Evolutionary conservation across 2,113 vertebrate species (phyloP).

Genomic region (Ceyx cyanopectus): DNA sequence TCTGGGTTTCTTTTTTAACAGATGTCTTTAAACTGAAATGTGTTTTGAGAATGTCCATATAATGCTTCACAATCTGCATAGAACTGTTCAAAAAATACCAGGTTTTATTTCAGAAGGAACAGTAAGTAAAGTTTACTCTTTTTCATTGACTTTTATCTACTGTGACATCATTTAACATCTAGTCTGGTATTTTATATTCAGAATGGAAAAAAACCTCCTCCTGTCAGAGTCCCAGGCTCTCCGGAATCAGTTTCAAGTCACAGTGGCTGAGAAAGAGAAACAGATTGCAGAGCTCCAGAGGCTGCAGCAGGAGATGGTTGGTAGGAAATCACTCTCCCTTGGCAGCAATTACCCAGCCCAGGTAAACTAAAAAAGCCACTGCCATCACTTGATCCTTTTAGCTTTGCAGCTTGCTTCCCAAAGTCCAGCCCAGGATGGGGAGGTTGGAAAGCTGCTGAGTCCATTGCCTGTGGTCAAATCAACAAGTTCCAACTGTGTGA

Average conservation of each 20-base stretch:
- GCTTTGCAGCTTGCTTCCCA: not conserved
- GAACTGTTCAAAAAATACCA: not conserved
- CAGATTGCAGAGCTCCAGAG: constrained; percentile 73
- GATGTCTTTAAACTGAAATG: not conserved
- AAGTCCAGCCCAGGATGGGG: not conserved
- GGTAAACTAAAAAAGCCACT: constrained; percentile 51
- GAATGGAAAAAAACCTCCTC: constrained; percentile 77
- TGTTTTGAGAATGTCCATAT: not conserved
- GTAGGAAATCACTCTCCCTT: not conserved
- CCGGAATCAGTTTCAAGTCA: constrained; percentile 49
- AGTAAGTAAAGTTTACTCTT: not conserved
- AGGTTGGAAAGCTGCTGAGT: not conserved
- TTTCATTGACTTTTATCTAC: not conserved
- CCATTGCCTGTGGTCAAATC: not conserved
- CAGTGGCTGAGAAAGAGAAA: constrained; percentile 65
- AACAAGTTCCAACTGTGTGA: not conserved
- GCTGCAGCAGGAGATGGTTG: constrained; percentile 23
- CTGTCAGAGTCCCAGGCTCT: constrained; percentile 69
- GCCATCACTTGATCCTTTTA: not conserved
- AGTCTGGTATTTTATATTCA: constrained; percentile 27
- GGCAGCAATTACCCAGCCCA: constrained; percentile 35
- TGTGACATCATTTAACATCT: not conserved
- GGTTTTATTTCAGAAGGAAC: not conserved
- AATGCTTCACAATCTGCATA: not conserved
- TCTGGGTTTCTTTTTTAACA: not conserved